Conservation (phyloP, 2,888 invertebrate genomes). For the Hyposoter didymator region DNA sequence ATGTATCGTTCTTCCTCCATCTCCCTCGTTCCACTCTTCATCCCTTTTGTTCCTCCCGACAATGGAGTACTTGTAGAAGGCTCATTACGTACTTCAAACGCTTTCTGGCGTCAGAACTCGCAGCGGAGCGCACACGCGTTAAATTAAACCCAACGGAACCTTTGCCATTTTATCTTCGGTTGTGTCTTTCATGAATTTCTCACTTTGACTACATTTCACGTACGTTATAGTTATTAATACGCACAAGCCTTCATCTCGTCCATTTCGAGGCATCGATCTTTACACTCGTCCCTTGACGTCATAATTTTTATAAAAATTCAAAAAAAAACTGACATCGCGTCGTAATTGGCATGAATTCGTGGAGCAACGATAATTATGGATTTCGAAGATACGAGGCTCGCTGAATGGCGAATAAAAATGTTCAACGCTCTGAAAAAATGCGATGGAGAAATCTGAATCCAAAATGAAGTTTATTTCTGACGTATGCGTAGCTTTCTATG, state of each 20-base stretch:
- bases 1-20: conserved; percentile 4
- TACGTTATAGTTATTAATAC: conserved; percentile 21
- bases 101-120: conserved; percentile 48
- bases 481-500: background rate
- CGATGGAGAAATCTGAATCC: background rate
- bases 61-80: conserved; percentile 50
- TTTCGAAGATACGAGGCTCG: background rate
- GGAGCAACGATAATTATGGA: background rate
- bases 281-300: background rate
- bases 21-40: background rate
- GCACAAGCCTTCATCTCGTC: background rate
- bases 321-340: background rate
- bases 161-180: conserved; percentile 61
- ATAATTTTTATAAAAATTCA: background rate
- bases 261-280: conserved; percentile 26
- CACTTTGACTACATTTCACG: background rate
- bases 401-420: background rate
- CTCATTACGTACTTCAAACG: conserved; percentile 67
- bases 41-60: conserved; percentile 46
- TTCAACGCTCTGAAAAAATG: background rate
- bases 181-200: conserved; percentile 45
- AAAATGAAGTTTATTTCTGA: background rate
- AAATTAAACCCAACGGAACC: conserved; percentile 50
- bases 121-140: conserved; percentile 40
- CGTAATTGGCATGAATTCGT: background rate